phyloP scores from a whole-genome alignment of 2,113 vertebrate genomes.

The Cynocephalus volans region DNA sequence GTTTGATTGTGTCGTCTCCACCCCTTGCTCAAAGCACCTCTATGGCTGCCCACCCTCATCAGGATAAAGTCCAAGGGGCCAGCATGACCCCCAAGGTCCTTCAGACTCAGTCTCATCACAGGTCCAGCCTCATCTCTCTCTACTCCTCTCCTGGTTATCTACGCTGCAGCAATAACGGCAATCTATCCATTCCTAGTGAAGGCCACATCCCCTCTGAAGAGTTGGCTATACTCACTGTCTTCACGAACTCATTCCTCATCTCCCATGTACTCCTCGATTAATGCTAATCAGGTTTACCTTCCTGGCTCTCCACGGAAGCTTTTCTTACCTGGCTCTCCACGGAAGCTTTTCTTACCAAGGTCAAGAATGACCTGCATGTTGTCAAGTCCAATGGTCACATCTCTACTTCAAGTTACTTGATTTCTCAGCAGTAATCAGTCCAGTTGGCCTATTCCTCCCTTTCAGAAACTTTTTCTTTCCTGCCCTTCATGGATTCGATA shows the following conservation, averaged over 20 bases:
- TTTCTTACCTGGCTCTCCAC: too few species aligned
- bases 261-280: not conserved
- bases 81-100: not conserved
- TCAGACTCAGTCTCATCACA: not conserved
- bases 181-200: too few species aligned
- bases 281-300: too few species aligned
- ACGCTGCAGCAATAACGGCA: too few species aligned
- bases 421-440: not conserved
- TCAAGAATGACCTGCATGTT: not conserved
- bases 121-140: not conserved
- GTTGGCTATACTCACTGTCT: not conserved
- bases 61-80: too few species aligned
- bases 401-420: not conserved
- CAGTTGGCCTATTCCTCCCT: not conserved
- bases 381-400: not conserved
- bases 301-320: too few species aligned
- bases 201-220: not conserved
- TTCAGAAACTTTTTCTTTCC: not conserved
- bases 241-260: too few species aligned
- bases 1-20: not conserved
- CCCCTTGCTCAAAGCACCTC: not conserved
- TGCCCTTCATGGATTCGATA: not conserved
- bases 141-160: not conserved
- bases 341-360: too few species aligned
- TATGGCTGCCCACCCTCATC: not conserved